Percentiles rank a stretch among this genome's conserved stretches.
These are phyloP conservation scores for Clistopyga incitator DNA, from an alignment of 2,888 invertebrate species.

Conservation along the genomic window DNA sequence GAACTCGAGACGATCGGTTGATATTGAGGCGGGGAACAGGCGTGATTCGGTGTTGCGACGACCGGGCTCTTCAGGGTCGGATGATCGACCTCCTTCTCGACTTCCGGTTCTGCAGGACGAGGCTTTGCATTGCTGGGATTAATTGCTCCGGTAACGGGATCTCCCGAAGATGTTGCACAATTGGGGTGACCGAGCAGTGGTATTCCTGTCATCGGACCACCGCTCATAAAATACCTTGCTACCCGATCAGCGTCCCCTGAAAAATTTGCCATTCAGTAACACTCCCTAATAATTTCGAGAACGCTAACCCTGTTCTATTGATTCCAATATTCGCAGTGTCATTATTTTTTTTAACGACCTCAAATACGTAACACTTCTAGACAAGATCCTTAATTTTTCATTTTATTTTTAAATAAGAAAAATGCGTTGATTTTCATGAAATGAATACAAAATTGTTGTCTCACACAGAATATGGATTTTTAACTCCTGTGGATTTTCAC, in stretches of 20 bases:
- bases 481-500: too few species aligned
- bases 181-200: constrained; percentile 45
- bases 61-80: neutral
- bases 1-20: constrained; percentile 32
- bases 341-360: too few species aligned
- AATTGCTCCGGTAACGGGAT: constrained; percentile 10
- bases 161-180: constrained; percentile 11
- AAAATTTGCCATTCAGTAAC: neutral
- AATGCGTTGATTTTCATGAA: too few species aligned
- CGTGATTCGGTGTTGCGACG: neutral
- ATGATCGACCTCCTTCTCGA: neutral
- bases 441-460: too few species aligned
- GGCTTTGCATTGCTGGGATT: constrained; percentile 9
- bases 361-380: too few species aligned
- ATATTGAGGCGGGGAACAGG: constrained; percentile 1
- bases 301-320: too few species aligned
- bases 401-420: too few species aligned
- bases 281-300: too few species aligned
- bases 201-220: constrained; percentile 72
- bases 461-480: too few species aligned
- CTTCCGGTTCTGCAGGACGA: neutral
- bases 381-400: too few species aligned
- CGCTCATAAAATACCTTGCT: constrained; percentile 77
- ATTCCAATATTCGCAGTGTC: too few species aligned
- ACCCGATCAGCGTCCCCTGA: constrained; percentile 76